Evolutionary conservation across 2,113 vertebrate genomes (phyloP).

Genomic region (Shinisaurus crocodilurus): DNA sequence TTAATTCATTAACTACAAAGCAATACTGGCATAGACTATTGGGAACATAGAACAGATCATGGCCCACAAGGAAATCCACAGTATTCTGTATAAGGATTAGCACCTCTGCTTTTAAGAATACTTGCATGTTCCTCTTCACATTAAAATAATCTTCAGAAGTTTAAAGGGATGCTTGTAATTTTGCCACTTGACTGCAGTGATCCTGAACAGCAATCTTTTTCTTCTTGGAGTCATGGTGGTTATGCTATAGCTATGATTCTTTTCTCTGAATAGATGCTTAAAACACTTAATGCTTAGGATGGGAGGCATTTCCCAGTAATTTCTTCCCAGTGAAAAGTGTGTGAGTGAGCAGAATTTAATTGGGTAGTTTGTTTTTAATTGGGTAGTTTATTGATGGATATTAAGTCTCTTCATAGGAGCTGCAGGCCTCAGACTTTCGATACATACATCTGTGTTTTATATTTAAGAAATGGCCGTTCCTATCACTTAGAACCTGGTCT

Average conservation of each 20-base stretch:
- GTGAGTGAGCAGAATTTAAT: not conserved
- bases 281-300: not conserved
- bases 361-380: slow-evolving; percentile 24
- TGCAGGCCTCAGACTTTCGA: not conserved
- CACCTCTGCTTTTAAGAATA: slow-evolving; percentile 19
- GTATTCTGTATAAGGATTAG: slow-evolving; percentile 38
- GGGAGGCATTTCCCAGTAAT: not conserved
- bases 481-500: not conserved
- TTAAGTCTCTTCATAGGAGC: not conserved
- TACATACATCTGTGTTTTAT: not conserved
- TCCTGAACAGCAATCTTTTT: slow-evolving; percentile 9
- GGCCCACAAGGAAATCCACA: slow-evolving; percentile 39
- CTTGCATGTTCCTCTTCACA: not conserved
- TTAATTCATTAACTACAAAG: slow-evolving; percentile 23
- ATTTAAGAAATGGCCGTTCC: not conserved
- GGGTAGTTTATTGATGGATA: not conserved
- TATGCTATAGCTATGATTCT: not conserved
- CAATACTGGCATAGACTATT: slow-evolving; percentile 17
- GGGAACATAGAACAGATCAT: slow-evolving; percentile 14
- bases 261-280: not conserved
- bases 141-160: not conserved
- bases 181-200: slow-evolving; percentile 8
- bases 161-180: slow-evolving; percentile 16
- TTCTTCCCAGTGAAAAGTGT: not conserved
- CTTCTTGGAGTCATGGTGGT: not conserved